Evolutionary conservation across 1,140 invertebrate species (phyloP), one percentile per base, ranked within the genome.

Genomic region (Micrasema longulum): DNA sequence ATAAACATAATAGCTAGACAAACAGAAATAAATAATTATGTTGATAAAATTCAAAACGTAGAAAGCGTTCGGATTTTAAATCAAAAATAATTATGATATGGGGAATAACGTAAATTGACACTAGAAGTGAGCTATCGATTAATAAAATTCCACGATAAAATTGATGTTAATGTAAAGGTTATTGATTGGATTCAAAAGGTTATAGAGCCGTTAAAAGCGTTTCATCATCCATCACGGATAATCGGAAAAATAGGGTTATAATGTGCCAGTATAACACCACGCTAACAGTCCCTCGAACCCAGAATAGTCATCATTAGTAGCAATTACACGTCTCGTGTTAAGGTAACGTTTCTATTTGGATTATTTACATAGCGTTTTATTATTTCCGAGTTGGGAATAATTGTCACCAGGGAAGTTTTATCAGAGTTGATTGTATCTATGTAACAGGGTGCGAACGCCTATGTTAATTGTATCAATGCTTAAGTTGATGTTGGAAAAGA

Each of bases 281-380:
- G 22, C 35, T 43, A 4, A 31, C 26, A 0, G 1, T 18, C n/a
- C 20, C 16, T 48, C 5, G 14, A 48, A 9, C 7, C 20, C 47
- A 5, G 23, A 66, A 64, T 64, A 23, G 60, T 64, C n/a, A 64
- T 64, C 60, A 64, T 64, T 64, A 64, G 26, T 41, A 41, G 43
- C 60, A 38, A 66, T 50, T 66, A 66, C 31, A 52, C 45, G 7
- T 68, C 36, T 36, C 66, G 66, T 68, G 66, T 45, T 57, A 31
- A 53, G 66, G 52, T 57, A 57, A 53, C 50, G 57, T 68, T 68
- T 68, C 52, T 50, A 68, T 50, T 57, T 26, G 48, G 66, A 68
- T 68, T 68, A 68, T 68, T 68, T 68, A 68, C 66, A 68, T 45
- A 43, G 66, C 36, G 52, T 57, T 65, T 68, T 22, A 68, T 57